Evolutionary conservation across 2,888 invertebrate species (phyloP).

Genomic region (Habrosyne pyritoides): DNA sequence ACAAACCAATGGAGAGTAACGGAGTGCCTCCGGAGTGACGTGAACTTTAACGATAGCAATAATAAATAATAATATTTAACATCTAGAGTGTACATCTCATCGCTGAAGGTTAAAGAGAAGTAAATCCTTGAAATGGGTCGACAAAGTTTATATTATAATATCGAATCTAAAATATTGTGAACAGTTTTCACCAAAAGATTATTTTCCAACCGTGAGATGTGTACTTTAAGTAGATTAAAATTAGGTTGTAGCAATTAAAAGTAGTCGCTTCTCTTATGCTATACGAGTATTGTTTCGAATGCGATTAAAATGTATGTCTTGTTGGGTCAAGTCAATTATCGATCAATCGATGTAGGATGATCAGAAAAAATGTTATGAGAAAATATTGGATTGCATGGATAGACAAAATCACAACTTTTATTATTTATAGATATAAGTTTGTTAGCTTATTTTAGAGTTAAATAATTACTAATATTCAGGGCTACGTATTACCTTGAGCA

Average conservation of each 20-base stretch:
- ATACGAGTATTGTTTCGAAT: neutral
- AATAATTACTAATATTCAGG: neutral
- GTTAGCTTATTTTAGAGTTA: neutral
- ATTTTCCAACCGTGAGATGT: neutral
- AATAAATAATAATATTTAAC: neutral
- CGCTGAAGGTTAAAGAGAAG: neutral
- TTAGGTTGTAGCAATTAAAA: neutral
- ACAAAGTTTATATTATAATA: neutral
- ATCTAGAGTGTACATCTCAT: neutral
- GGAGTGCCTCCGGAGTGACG: constrained; percentile 64
- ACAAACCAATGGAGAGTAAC: constrained; percentile 52
- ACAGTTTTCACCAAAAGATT: neutral
- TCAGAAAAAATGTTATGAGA: neutral
- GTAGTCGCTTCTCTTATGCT: neutral
- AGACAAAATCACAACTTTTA: neutral
- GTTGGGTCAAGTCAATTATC: neutral
- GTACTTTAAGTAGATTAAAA: neutral
- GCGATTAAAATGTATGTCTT: neutral
- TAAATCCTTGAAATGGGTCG: neutral
- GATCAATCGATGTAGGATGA: neutral
- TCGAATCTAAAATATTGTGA: neutral
- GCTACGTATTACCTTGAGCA: neutral
- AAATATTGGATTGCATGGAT: neutral
- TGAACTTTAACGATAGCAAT: constrained; percentile 14
- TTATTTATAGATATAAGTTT: neutral